Base-by-base conservation (phyloP, 2,113 vertebrate genomes). In the Ammodytes marinus region DNA sequence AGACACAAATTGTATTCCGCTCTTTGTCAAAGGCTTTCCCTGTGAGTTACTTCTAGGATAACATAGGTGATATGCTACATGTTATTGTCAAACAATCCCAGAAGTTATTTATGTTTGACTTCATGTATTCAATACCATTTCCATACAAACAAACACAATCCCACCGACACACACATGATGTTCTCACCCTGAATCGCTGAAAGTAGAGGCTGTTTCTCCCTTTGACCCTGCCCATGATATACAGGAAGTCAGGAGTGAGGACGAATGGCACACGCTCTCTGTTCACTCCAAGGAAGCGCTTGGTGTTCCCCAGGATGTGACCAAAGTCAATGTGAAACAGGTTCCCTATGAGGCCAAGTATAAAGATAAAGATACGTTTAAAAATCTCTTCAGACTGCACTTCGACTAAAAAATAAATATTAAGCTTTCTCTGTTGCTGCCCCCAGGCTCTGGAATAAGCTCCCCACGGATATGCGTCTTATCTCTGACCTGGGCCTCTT, bases 301-400 rank as follows among this genome's bases (percentile, higher is more conserved):
- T 96, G 17, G 86, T 95, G 92, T 96, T 95, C 0, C 95, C 95
- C 82, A 96, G 86, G 80, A 96, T 96, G 91, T 96, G 95, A 0
- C 95, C 95, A 3, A 96, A 96, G 83, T 96, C 95, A 4, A 96
- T 95, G 85, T 96, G 95, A 77, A 96, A 96, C 70, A 96, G 81
- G 75, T 96, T 96, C 8, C 95, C 95, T 96, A 35, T 40, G 15
- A 61, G 39, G 66, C 9, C 10, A 14, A 2, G 47, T 17, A 79
- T 17, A 67, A 0, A 59, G 5, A 6, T 27, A n/a, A 10, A 66
- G 4, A 27, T 27, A 27, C 1, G 27, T 27, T 1, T 27, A 27
- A 27, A 27, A 27, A 27, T 27, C 27, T 27, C 27, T 27, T 27
- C 27, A 27, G 27, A 27, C 27, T 27, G 27, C 27, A 27, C 27